Evolutionary conservation across 1,140 invertebrate genomes (phyloP).

Genomic region (Metaphire vulgaris): DNA sequence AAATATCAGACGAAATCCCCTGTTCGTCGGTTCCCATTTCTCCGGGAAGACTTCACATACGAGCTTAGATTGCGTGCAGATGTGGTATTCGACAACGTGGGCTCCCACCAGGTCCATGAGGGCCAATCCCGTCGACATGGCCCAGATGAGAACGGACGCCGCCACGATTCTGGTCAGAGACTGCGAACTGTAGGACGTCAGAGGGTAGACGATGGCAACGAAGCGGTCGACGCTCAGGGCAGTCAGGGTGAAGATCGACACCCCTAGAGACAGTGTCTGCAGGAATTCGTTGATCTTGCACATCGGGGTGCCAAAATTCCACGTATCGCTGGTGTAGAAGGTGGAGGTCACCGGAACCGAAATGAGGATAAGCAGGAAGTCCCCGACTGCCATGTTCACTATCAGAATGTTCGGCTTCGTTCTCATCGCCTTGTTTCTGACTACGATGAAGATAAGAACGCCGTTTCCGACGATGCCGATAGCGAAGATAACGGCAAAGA

Average conservation of each 20-base stretch:
- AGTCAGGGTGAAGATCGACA: slow-evolving; percentile 86
- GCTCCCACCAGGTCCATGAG: neutral
- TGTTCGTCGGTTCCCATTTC: neutral
- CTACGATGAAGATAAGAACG: slow-evolving; percentile 62
- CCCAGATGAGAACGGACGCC: neutral
- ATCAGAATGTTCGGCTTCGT: slow-evolving; percentile 88
- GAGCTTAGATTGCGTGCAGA: neutral
- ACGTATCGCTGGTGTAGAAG: slow-evolving; percentile 75
- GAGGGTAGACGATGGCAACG: neutral
- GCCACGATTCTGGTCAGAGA: neutral
- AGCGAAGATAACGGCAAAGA: slow-evolving; percentile 80
- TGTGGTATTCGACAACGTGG: neutral
- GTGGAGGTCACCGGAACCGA: slow-evolving; percentile 73
- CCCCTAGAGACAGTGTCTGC: slow-evolving; percentile 85
- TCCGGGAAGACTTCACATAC: neutral
- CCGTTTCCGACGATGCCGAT: slow-evolving; percentile 83
- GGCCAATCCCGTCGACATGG: neutral
- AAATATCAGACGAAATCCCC: neutral
- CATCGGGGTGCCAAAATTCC: slow-evolving; percentile 54
- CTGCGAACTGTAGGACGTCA: neutral
- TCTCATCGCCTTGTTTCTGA: slow-evolving; percentile 44
- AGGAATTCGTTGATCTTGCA: slow-evolving; percentile 75
- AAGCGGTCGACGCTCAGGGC: slow-evolving; percentile 78
- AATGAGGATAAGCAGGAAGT: slow-evolving; percentile 71
- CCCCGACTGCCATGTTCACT: slow-evolving; percentile 69